Base-by-base conservation (phyloP, 2,113 vertebrate genomes). In the Ptyas mucosa region DNA sequence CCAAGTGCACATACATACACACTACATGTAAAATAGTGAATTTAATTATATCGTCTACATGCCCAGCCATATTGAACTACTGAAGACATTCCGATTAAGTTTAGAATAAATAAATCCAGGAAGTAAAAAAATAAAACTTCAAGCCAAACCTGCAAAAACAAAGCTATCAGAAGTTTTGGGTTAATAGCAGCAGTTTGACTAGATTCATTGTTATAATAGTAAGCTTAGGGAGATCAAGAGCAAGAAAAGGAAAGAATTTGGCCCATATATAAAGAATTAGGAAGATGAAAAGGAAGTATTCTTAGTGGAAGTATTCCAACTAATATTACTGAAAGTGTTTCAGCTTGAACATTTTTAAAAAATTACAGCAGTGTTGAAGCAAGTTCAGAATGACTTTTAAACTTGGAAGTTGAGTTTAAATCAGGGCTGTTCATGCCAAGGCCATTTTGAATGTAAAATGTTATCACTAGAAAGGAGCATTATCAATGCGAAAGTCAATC, bases 11-110 rank as follows among this genome's bases (percentile, higher is more conserved):
- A 15, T 5, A 75, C 12, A 75, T 14, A 95, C 24, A 3, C 23
- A 58, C 23, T 10, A 95, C 96, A 95, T 95, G 93, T 94, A 81
- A 91, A 29, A 52, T 54, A 39, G 39, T 69, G 85, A 58, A 52
- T 49, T 93, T 43, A 26, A 53, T 64, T n/a, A 75, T 46, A 96
- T 96, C 4, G 85, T 92, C 96, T 94, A 53, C n/a, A 94, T 46
- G 54, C 29, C n/a, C 21, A 90, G 81, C 21, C 29, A 81, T 43
- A 46, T 34, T 89, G 51, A 81, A 89, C 10, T 55, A 75, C 5
- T 26, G 26, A 34, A 89, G 39, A 18, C 23, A 69, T 92, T 20
- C 15, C 3, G 49, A 12, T 10, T 75, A 34, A 75, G n/a, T 34
- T 46, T 91, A 6, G 39, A 58, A 24, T 43, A 81, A 43, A 54